Percentiles rank a stretch among this genome's conserved stretches.
These are phyloP conservation scores for Sarcophaga bullata DNA, from an alignment of 1,140 invertebrate genomes.

Conservation along the genomic window DNA sequence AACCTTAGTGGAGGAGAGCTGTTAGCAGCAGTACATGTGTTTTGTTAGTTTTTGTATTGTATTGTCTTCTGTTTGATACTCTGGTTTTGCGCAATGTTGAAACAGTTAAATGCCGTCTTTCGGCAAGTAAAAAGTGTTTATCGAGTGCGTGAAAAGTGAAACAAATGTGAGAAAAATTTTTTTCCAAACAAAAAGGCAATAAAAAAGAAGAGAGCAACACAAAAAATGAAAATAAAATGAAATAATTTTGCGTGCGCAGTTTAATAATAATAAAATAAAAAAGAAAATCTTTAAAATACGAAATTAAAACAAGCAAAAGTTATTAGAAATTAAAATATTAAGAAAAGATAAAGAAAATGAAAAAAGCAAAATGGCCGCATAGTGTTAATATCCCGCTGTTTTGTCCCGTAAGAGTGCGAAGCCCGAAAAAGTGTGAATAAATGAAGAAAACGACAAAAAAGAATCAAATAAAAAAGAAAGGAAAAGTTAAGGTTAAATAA, in stretches of 20 bases:
- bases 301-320: background rate
- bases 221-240: background rate
- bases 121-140: conserved; percentile 14
- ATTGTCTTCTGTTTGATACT: no score
- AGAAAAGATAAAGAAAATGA: background rate
- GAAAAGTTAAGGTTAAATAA: conserved; percentile 8
- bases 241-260: conserved; percentile 34
- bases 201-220: background rate
- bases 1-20: background rate
- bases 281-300: conserved; percentile 9
- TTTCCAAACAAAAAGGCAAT: background rate
- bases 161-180: conserved; percentile 7
- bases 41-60: background rate
- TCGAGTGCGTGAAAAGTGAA: conserved; percentile 23
- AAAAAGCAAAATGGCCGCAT: background rate
- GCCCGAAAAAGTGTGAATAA: background rate
- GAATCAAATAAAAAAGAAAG: background rate
- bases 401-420: no score
- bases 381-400: no score
- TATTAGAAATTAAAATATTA: background rate
- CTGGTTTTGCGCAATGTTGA: conserved; percentile 37
- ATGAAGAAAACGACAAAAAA: background rate
- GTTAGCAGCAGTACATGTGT: background rate
- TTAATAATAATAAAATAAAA: background rate
- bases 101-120: conserved; percentile 34